Percentiles rank a stretch among this genome's conserved stretches.
These are phyloP conservation scores for Cryptoleucopteryx plumbea DNA, from an alignment of 2,113 vertebrate species.

Conservation along the genomic window DNA sequence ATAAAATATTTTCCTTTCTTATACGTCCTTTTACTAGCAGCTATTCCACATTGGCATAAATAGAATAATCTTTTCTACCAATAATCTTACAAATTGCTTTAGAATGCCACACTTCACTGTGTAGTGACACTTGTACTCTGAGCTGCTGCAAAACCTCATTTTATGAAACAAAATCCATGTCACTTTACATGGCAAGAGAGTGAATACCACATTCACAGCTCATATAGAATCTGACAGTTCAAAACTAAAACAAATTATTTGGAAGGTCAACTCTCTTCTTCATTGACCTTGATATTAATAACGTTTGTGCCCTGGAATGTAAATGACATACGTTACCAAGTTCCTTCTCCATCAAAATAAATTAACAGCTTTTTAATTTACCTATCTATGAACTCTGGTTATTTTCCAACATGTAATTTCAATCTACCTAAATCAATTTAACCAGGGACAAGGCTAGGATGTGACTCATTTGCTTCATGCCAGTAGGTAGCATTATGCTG, in stretches of 20 bases:
- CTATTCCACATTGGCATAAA: neutral
- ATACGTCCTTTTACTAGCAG: neutral
- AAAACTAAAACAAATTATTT: constrained; percentile 60
- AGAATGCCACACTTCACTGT: neutral
- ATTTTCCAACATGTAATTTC: constrained; percentile 70
- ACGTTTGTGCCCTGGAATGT: constrained; percentile 45
- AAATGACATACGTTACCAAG: constrained; percentile 8
- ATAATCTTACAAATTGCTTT: constrained; percentile 29
- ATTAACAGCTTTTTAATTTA: constrained; percentile 64
- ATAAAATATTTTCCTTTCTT: constrained; percentile 23
- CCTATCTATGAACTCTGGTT: constrained; percentile 32
- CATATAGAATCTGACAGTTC: constrained; percentile 41
- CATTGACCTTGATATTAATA: constrained; percentile 43
- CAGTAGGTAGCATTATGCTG: constrained; percentile 25
- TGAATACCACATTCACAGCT: constrained; percentile 21
- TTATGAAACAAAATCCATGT: constrained; percentile 54
- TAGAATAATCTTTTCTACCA: neutral
- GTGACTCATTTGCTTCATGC: constrained; percentile 57
- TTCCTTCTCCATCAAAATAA: constrained; percentile 50
- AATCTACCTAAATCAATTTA: constrained; percentile 62
- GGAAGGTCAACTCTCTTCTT: constrained; percentile 8
- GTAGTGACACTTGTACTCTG: constrained; percentile 5
- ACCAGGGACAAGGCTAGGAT: constrained; percentile 31
- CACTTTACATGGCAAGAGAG: constrained; percentile 22
- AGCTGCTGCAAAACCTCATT: constrained; percentile 49